phyloP scores from a whole-genome alignment of 2,888 invertebrate species.

The Cheilosia grossa region DNA sequence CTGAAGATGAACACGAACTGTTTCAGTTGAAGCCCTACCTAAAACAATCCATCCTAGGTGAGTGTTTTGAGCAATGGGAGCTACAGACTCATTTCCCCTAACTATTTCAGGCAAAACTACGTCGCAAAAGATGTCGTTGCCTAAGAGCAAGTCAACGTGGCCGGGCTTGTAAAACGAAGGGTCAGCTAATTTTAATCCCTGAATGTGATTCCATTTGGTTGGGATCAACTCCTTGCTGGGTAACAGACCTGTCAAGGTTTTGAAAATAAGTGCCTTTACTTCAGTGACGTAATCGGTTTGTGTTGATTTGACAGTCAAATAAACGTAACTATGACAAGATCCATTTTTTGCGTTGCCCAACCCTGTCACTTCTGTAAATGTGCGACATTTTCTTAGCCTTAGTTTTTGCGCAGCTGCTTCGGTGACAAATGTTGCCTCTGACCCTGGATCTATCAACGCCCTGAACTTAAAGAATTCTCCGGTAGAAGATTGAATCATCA shows the following conservation, averaged over 20 bases:
- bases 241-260: slow-evolving; percentile 1
- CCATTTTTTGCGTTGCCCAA: slow-evolving; percentile 14
- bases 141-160: no score
- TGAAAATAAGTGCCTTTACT: slow-evolving; percentile 4
- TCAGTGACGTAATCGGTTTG: slow-evolving; percentile 6
- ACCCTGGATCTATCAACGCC: no score
- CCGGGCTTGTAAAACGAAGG: slow-evolving; percentile 3
- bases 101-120: slow-evolving; percentile 14
- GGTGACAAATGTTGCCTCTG: no score
- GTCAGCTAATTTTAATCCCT: slow-evolving; percentile 20
- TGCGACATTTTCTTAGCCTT: not conserved
- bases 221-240: not conserved
- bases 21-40: not conserved
- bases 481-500: not conserved
- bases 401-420: no score
- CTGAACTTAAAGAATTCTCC: no score
- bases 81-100: not conserved
- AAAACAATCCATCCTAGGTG: slow-evolving; percentile 14
- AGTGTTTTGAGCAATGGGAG: slow-evolving; percentile 42
- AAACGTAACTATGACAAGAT: slow-evolving; percentile 1
- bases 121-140: slow-evolving; percentile 19
- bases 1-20: not conserved
- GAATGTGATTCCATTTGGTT: slow-evolving; percentile 19
- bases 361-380: not conserved
- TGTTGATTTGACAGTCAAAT: not conserved